Evolutionary conservation across 1,140 invertebrate species (phyloP).

Genomic region (Campoletis sonorensis): DNA sequence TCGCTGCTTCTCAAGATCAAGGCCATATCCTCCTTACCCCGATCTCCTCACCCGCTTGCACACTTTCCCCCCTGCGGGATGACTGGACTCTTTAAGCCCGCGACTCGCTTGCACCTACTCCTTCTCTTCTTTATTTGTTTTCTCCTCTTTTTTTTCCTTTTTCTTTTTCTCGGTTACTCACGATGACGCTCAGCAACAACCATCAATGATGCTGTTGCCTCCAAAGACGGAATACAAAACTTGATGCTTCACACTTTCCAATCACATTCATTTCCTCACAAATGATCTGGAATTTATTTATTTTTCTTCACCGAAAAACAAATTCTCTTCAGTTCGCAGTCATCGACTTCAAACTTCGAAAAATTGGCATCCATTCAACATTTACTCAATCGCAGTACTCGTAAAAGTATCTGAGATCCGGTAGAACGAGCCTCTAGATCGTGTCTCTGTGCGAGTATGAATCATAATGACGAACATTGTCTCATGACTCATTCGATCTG

Average conservation of each 20-base stretch:
- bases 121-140: background rate
- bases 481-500: too few species aligned
- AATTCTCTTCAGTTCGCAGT: too few species aligned
- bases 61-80: slow-evolving; percentile 61
- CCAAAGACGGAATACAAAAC: background rate
- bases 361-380: too few species aligned
- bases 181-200: background rate
- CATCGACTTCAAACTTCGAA: too few species aligned
- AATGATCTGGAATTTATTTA: background rate
- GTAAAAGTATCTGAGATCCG: too few species aligned
- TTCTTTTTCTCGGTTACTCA: background rate
- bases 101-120: slow-evolving; percentile 2
- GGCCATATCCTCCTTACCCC: slow-evolving; percentile 58
- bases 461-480: too few species aligned
- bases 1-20: slow-evolving; percentile 72
- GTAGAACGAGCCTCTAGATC: too few species aligned
- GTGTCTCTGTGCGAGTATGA: too few species aligned
- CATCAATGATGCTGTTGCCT: background rate
- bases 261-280: background rate
- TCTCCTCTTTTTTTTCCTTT: background rate
- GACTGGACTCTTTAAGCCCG: slow-evolving; percentile 71
- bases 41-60: slow-evolving; percentile 5
- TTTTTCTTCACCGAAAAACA: background rate
- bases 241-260: background rate
- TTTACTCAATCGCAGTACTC: too few species aligned